Conservation (phyloP, 2,888 invertebrate species). For the Ceramica pisi region DNA sequence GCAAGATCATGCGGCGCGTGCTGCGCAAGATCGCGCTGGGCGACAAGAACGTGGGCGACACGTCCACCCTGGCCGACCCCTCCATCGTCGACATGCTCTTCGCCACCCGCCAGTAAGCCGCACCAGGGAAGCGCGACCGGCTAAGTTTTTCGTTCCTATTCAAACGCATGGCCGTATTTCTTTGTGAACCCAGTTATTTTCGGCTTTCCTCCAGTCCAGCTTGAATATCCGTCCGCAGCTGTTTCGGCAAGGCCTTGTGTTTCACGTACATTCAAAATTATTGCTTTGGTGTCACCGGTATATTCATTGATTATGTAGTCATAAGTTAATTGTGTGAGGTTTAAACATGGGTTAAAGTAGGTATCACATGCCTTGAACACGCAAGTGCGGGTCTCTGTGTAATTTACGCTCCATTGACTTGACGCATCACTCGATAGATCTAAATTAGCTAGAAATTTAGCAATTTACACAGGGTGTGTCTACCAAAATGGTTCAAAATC, state of each 20-base stretch:
- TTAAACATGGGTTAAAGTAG: constrained; percentile 56
- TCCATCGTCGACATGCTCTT: constrained; percentile 96
- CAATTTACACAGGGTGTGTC: constrained; percentile 55
- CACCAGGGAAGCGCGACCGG: constrained; percentile 7
- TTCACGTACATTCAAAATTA: constrained; percentile 38
- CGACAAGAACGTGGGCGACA: constrained; percentile 97
- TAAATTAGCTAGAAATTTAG: constrained; percentile 56
- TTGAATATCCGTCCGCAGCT: constrained; percentile 63
- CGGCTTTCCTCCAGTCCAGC: constrained; percentile 58
- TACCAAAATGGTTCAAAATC: constrained; percentile 47
- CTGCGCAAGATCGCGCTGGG: constrained; percentile 97
- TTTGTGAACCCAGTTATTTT: constrained; percentile 33
- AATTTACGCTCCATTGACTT: constrained; percentile 52
- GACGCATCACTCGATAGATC: constrained; percentile 55
- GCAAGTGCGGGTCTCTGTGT: constrained; percentile 32
- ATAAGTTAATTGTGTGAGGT: constrained; percentile 45
- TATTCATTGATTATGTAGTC: constrained; percentile 37
- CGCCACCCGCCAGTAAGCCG: constrained; percentile 73
- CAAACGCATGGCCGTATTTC: constrained; percentile 34
- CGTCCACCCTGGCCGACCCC: constrained; percentile 98
- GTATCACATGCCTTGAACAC: constrained; percentile 27
- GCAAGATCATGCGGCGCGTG: constrained; percentile 99
- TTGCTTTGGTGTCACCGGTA: constrained; percentile 36
- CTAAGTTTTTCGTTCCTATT: constrained; percentile 54
- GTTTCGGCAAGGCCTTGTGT: constrained; percentile 41